phyloP scores from a whole-genome alignment of 2,888 invertebrate genomes.

The Zelleria hepariella region DNA sequence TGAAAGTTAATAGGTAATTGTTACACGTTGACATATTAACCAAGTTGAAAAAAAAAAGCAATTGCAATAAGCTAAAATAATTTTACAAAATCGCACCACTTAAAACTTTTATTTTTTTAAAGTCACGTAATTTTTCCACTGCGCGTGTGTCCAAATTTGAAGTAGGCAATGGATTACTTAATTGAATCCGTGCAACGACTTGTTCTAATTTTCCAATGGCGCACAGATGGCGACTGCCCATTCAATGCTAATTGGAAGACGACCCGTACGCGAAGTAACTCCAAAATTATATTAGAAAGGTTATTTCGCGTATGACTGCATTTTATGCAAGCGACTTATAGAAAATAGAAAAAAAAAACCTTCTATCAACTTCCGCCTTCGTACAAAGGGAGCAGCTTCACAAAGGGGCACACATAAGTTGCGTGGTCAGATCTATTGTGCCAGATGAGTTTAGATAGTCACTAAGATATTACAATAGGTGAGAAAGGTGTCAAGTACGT shows the following conservation, averaged over 20 bases:
- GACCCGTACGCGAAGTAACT: conserved; percentile 41
- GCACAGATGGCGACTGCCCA: conserved; percentile 20
- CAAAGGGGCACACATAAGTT: not conserved
- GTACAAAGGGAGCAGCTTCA: not conserved
- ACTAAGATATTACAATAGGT: not conserved
- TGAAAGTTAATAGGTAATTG: not conserved
- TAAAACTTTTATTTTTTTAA: not conserved
- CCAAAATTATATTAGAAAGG: conserved; percentile 30
- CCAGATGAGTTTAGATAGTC: not conserved
- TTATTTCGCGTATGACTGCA: conserved; percentile 14
- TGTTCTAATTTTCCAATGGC: conserved; percentile 47
- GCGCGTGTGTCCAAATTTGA: not conserved
- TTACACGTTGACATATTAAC: not conserved
- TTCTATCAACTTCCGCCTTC: not conserved
- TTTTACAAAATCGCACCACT: not conserved
- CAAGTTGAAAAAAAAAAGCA: not conserved
- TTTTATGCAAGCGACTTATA: not conserved
- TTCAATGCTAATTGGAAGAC: conserved; percentile 44
- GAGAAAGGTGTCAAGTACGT: not conserved
- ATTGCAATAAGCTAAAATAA: not conserved
- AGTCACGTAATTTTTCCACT: not conserved
- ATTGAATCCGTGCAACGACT: conserved; percentile 31
- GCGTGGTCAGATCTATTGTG: not conserved
- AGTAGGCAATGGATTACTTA: conserved; percentile 30
- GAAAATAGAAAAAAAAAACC: not conserved